Conservation (phyloP, 2,888 invertebrate species). For the Heliconius erato region DNA sequence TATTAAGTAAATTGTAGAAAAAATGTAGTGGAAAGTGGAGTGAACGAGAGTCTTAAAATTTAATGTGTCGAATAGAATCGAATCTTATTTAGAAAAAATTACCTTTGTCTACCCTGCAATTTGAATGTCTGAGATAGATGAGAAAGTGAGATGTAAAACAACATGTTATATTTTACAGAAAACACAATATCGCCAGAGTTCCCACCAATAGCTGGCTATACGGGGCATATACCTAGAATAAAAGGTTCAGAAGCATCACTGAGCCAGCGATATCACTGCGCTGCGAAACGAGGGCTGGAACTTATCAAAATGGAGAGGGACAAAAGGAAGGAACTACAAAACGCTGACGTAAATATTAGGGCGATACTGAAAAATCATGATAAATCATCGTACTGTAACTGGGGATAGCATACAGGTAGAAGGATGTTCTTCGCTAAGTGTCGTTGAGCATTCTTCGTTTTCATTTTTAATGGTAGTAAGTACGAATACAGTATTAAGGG, state of each 20-base stretch:
- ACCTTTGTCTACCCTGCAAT: too few species aligned
- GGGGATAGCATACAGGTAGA: conserved; percentile 86
- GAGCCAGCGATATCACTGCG: conserved; percentile 89
- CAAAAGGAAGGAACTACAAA: conserved; percentile 75
- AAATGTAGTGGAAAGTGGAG: not conserved
- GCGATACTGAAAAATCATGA: conserved; percentile 75
- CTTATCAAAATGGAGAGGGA: conserved; percentile 86
- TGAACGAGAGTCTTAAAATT: not conserved
- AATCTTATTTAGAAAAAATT: too few species aligned
- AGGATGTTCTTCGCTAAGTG: conserved; percentile 83
- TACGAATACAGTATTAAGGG: conserved; percentile 50
- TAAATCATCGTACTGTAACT: conserved; percentile 80
- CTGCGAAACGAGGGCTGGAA: conserved; percentile 88
- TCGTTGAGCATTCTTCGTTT: conserved; percentile 78
- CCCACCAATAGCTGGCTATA: conserved; percentile 90
- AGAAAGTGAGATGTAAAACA: not conserved
- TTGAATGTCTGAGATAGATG: too few species aligned
- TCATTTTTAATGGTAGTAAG: not conserved
- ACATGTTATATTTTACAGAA: conserved; percentile 73
- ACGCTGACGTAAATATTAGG: conserved; percentile 73
- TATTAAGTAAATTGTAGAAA: too few species aligned
- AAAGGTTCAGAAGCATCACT: conserved; percentile 88
- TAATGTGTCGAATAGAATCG: not conserved
- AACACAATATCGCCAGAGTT: conserved; percentile 88
- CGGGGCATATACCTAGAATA: conserved; percentile 89